Conservation (phyloP, 1,140 invertebrate genomes). For the Callitettix versicolor region DNA sequence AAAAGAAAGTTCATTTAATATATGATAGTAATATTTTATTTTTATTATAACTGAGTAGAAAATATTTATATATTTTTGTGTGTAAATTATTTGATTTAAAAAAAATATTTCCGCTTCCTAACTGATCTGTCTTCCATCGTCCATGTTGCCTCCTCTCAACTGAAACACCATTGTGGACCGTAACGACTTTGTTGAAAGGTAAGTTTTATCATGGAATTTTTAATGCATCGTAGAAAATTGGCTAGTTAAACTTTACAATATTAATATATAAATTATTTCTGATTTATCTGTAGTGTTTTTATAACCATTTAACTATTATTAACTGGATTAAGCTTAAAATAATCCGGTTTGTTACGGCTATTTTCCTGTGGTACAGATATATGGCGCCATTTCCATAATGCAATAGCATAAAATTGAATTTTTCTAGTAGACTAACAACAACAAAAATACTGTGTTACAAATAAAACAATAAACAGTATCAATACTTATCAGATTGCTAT, state of each 20-base stretch:
- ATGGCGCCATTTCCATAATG: conserved; percentile 18
- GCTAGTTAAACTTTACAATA: conserved; percentile 3
- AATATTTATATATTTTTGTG: neutral
- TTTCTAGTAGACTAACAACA: too few species aligned
- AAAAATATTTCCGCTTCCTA: conserved; percentile 10
- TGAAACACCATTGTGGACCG: conserved; percentile 25
- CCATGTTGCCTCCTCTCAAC: conserved; percentile 9
- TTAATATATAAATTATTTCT: conserved; percentile 2
- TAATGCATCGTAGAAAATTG: conserved; percentile 5
- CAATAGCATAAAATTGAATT: neutral
- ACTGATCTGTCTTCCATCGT: conserved; percentile 3
- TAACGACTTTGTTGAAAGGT: conserved; percentile 20
- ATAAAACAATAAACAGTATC: too few species aligned
- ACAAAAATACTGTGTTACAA: neutral
- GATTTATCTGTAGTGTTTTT: neutral
- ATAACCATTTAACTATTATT: neutral
- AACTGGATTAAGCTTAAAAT: neutral
- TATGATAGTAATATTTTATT: neutral
- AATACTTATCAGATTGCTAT: too few species aligned
- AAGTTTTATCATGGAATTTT: conserved; percentile 18
- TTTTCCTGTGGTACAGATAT: conserved; percentile 21
- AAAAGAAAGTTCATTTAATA: neutral
- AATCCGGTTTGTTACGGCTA: conserved; percentile 18
- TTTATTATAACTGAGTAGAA: neutral
- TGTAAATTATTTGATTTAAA: conserved; percentile 2